Base-by-base conservation (phyloP, 2,113 vertebrate species). In the Eira barbara region DNA sequence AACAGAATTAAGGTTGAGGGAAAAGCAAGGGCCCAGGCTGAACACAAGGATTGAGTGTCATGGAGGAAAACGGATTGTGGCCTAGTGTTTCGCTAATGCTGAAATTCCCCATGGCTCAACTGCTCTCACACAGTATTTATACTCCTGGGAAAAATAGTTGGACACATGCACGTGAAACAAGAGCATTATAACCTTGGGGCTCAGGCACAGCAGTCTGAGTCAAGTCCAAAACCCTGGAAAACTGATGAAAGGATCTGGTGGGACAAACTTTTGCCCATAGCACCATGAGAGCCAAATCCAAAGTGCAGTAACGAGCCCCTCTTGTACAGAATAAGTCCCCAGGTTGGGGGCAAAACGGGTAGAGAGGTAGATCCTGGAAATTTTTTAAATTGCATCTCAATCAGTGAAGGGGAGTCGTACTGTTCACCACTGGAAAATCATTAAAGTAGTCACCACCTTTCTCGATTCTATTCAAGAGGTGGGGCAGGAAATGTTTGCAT, bases 401-500 rank as follows among this genome's bases (percentile, higher is more conserved):
- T 17, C 85, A 73, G 57, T 76, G 42, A 95, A 67, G 57, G n/a
- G 71, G 78, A 34, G 34, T 87, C 59, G 47, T 59, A 61, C 21
- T 95, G 84, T 94, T 97, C 92, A 78, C 57, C 71, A 90, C 23
- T 88, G 76, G 89, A 95, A 97, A 96, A 76, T 92, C 79, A 92
- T 97, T 95, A 92, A 3, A 39, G 49, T 87, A 61, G 52, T 84
- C 71, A 86, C 78, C 52, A 94, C 39, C 42, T 83, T 89, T 96
- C 81, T 93, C 52, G 84, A 3, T 97, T 95, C 89, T 94, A 69
- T 93, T 81, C 36, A 94, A 20, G 49, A 97, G 94, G 93, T 73
- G 87, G 97, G 76, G 94, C 96, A 98, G 98, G 97, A 98, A 98
- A 95, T 89, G 81, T 95, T 96, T 49, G 27, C 93, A 94, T 97